Evolutionary conservation across 2,113 vertebrate genomes (phyloP), one percentile per base, ranked within the genome.

Genomic region (Neogobius melanostomus): DNA sequence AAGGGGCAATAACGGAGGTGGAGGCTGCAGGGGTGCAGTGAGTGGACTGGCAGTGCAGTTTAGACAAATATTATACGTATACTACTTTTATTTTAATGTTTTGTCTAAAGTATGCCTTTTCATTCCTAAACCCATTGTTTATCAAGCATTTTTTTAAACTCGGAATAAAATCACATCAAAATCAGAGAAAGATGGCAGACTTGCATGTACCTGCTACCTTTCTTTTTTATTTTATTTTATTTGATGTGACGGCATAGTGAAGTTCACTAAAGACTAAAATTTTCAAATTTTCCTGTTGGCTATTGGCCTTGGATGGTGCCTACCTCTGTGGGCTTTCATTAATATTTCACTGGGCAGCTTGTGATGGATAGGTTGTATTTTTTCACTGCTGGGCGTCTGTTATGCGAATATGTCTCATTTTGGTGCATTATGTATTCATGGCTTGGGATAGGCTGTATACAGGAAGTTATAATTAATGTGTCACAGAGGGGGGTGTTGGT

Each of bases 401-500:
- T 94, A 92, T 95, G 94, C 95, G 95, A 95, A 95, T 96, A 97
- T 95, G 95, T 95, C 95, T 97, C 95, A 96, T 96, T 97, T 96
- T 93, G 91, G 91, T 93, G 91, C 95, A 98, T 98, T 97, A 97
- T 90, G 94, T 97, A 99, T 98, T 98, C 96, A 98, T 99, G 96
- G 95, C 94, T 93, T 93, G 95, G 95, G 96, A 97, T 95, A 92
- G 94, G 92, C 92, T 91, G 93, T 93, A 93, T 95, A 93, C 94
- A 87, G 92, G 90, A 98, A 95, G 95, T 97, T 95, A 95, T 97
- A 95, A 97, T 96, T 95, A 97, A 98, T 97, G 95, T 96, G 95
- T 95, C 96, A 96, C 95, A 95, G 93, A 91, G 81, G 94, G 96
- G 93, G 92, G 87, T 94, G 94, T 93, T 91, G 93, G 94, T 93